Evolutionary conservation across 64 coral and sea anemone genomes (phyloP).

Genomic region (Montipora capricornis): DNA sequence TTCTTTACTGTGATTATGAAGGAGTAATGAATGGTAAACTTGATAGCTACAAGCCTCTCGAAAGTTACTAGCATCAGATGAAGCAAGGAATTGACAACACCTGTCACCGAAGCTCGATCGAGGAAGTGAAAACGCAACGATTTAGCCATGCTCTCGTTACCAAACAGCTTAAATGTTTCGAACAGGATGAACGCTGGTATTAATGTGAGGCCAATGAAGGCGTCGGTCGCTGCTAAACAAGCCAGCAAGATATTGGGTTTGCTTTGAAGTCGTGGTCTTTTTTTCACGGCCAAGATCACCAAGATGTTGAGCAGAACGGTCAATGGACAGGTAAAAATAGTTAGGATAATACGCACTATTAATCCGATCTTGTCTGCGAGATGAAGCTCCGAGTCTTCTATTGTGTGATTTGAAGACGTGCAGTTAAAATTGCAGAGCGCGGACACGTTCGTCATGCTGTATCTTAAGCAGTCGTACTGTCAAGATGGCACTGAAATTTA

Average conservation of each 20-base stretch:
- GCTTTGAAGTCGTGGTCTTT: not conserved
- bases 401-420: not conserved
- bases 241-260: conserved; percentile 2
- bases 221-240: not conserved
- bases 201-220: not conserved
- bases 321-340: not conserved
- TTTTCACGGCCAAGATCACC: not conserved
- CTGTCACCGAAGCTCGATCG: not conserved
- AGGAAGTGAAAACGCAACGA: no score
- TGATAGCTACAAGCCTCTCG: conserved; percentile 9
- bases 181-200: not conserved
- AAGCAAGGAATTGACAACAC: not conserved
- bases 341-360: not conserved
- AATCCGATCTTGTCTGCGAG: no score
- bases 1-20: not conserved
- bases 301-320: not conserved
- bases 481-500: no score
- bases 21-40: not conserved
- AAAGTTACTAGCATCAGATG: not conserved
- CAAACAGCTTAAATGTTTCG: not conserved
- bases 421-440: no score
- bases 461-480: no score
- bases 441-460: no score
- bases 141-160: no score
- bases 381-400: not conserved